Conservation (phyloP, 2,113 vertebrate genomes). For the Atrichornis clamosus region DNA sequence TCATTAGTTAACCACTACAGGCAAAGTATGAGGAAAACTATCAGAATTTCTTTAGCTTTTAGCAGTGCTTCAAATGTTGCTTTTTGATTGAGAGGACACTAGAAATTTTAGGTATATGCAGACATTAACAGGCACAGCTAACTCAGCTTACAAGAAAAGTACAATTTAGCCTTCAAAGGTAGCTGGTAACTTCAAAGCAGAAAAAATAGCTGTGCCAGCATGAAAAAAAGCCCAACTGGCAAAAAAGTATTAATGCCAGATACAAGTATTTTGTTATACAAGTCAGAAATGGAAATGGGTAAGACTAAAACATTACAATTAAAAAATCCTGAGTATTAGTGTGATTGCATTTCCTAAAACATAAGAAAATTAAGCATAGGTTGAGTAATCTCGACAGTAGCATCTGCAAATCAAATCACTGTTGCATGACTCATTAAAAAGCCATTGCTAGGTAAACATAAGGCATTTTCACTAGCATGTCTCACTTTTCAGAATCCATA, state of each 20-base stretch:
- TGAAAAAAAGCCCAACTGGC: not conserved
- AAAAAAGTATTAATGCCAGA: not conserved
- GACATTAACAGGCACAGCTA: not conserved
- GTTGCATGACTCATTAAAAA: not conserved
- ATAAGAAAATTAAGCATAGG: not conserved
- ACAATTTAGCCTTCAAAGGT: not conserved
- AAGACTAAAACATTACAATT: not conserved
- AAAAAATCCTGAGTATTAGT: not conserved
- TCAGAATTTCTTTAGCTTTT: not conserved
- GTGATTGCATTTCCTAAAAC: not conserved
- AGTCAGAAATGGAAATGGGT: not conserved
- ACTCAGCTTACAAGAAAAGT: not conserved
- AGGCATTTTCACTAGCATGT: not conserved
- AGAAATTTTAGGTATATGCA: not conserved
- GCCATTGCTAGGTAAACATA: not conserved
- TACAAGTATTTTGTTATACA: not conserved
- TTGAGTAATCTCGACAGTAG: not conserved
- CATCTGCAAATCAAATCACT: not conserved
- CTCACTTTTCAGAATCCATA: not conserved
- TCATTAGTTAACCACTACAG: not conserved
- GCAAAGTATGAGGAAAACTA: not conserved
- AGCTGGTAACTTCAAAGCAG: not conserved
- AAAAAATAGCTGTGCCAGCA: not conserved
- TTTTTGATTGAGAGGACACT: not conserved
- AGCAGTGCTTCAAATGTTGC: not conserved